Percentiles rank a stretch among this genome's conserved stretches.
Evolutionary conservation across 2,113 vertebrate genomes (phyloP).

Genomic region (Ploceus nigricollis): DNA sequence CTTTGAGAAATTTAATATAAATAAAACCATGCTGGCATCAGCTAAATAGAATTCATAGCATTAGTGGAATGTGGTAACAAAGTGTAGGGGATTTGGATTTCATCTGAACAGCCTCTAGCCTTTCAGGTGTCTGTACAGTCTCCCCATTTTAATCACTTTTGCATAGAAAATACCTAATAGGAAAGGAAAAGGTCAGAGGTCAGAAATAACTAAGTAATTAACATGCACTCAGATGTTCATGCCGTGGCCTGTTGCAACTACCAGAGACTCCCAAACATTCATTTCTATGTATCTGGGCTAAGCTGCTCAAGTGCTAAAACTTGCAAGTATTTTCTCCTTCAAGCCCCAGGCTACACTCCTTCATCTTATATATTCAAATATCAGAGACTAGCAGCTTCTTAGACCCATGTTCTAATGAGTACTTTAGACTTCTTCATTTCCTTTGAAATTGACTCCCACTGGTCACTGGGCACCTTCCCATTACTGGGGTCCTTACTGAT

Average conservation of each 20-base stretch:
- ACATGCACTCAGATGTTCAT: not conserved
- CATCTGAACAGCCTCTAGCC: not conserved
- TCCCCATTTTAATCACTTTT: not conserved
- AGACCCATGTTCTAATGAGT: not conserved
- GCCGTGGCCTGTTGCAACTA: not conserved
- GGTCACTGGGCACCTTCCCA: not conserved
- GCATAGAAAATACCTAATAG: not conserved
- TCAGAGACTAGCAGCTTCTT: not conserved
- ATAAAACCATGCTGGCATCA: not conserved
- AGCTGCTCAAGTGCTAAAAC: not conserved
- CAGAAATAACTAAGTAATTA: not conserved
- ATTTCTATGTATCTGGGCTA: not conserved
- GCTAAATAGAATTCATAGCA: not conserved
- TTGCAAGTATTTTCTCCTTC: not conserved
- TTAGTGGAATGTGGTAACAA: not conserved
- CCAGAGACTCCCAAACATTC: fast-evolving
- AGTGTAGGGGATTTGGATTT: not conserved
- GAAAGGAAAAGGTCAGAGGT: not conserved
- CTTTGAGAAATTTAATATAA: not conserved
- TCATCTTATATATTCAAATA: not conserved
- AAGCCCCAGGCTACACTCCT: not conserved
- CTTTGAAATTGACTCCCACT: not conserved
- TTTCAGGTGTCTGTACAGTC: not conserved
- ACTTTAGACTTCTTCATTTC: not conserved
- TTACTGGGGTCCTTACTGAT: not conserved